phyloP scores from a whole-genome alignment of 2,113 vertebrate species.

The Festucalex cinctus region DNA sequence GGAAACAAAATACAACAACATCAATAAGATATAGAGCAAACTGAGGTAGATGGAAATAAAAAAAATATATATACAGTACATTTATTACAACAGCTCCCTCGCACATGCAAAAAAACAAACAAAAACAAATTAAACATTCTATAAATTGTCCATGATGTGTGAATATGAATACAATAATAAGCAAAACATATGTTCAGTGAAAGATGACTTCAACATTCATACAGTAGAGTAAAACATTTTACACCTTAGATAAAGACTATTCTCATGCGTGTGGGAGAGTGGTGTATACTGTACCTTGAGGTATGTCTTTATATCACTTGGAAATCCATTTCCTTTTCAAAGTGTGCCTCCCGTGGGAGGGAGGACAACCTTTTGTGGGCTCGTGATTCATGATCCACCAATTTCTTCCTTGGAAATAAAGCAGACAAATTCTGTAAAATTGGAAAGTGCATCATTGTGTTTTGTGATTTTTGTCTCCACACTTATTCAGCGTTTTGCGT shows the following conservation, averaged over 20 bases:
- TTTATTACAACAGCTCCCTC: no score
- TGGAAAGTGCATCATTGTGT: background rate
- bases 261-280: slow-evolving; percentile 19
- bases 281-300: slow-evolving; percentile 33
- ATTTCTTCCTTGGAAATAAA: slow-evolving; percentile 49
- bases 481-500: slow-evolving; percentile 35
- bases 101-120: no score
- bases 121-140: no score
- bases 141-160: no score
- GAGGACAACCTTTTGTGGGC: slow-evolving; percentile 35
- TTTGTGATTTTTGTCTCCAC: background rate
- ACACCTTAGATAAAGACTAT: background rate
- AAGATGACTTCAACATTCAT: no score
- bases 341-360: slow-evolving; percentile 34
- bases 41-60: no score
- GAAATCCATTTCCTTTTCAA: slow-evolving; percentile 46
- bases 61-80: no score
- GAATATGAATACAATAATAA: no score
- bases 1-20: background rate
- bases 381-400: slow-evolving; percentile 59
- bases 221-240: no score
- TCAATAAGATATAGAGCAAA: background rate
- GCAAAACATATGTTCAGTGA: no score
- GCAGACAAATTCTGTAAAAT: slow-evolving; percentile 46
- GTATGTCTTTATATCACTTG: slow-evolving; percentile 47